phyloP scores from a whole-genome alignment of 2,888 invertebrate species.

The Clistopyga incitator region DNA sequence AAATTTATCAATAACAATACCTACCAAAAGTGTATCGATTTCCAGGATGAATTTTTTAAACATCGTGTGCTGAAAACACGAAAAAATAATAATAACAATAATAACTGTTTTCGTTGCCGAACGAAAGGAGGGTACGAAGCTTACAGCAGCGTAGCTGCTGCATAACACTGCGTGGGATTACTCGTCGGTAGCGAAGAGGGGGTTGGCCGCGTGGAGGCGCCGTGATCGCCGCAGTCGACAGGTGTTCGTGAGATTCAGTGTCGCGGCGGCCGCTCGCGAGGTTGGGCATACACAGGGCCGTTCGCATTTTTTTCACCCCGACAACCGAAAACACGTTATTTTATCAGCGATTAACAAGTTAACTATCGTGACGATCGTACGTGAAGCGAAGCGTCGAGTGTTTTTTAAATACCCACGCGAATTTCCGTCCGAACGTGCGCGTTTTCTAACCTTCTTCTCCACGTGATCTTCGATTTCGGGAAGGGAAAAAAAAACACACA shows the following conservation, averaged over 20 bases:
- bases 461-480: slow-evolving; percentile 63
- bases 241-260: slow-evolving; percentile 83
- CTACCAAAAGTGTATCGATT: no score
- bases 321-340: background rate
- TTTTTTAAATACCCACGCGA: background rate
- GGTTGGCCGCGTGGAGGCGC: slow-evolving; percentile 77
- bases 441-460: slow-evolving; percentile 51
- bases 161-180: slow-evolving; percentile 68
- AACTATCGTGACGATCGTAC: background rate
- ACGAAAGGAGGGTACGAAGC: slow-evolving; percentile 27
- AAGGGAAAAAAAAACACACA: slow-evolving; percentile 36
- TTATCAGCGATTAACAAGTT: background rate
- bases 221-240: slow-evolving; percentile 80
- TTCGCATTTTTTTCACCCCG: slow-evolving; percentile 64
- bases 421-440: slow-evolving; percentile 19
- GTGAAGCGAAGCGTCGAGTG: background rate
- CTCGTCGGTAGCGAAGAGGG: slow-evolving; percentile 54
- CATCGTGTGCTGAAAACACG: no score
- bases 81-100: background rate
- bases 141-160: slow-evolving; percentile 5
- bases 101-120: background rate
- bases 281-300: slow-evolving; percentile 76
- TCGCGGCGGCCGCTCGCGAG: slow-evolving; percentile 84
- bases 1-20: no score
- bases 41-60: no score